A percentile compares a stretch with the other conserved stretches of the same genome.
Conservation (phyloP, 2,113 vertebrate species). For the crab-eating macaque (Macaca fascicularis) region DNA sequence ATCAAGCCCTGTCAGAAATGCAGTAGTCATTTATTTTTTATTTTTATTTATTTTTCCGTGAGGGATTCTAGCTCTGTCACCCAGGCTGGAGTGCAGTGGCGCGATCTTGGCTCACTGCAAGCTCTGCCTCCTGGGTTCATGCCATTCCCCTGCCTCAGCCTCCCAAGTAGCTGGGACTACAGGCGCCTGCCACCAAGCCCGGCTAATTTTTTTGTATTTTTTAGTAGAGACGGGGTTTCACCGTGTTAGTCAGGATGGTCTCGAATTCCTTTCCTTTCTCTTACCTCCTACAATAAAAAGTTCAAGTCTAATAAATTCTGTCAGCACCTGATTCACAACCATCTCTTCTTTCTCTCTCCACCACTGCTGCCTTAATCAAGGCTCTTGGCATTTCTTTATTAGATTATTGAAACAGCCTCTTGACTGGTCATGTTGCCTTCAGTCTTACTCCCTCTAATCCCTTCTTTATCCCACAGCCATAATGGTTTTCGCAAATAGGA, state of each 20-base stretch:
- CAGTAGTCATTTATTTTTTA: background rate
- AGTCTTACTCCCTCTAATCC: background rate
- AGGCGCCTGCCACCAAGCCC: no score
- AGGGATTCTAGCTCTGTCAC: no score
- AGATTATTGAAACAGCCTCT: background rate
- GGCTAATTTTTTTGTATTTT: no score
- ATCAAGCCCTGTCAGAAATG: background rate
- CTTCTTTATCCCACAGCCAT: background rate
- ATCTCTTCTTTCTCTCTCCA: background rate
- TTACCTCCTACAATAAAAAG: background rate
- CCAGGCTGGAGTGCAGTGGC: no score
- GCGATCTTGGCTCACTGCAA: no score
- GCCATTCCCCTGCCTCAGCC: no score
- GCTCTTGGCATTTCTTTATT: background rate
- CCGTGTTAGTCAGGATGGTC: no score
- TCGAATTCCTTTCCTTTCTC: background rate
- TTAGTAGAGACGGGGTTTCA: no score
- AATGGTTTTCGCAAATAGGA: background rate
- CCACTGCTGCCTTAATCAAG: background rate
- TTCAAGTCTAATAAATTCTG: background rate
- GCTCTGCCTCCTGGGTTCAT: no score
- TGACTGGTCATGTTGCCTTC: background rate
- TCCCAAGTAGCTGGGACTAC: no score
- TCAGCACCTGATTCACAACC: background rate
- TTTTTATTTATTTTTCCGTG: no score